Evolutionary conservation across 2,888 invertebrate species (phyloP).

Genomic region (Pemphredon lugubris): DNA sequence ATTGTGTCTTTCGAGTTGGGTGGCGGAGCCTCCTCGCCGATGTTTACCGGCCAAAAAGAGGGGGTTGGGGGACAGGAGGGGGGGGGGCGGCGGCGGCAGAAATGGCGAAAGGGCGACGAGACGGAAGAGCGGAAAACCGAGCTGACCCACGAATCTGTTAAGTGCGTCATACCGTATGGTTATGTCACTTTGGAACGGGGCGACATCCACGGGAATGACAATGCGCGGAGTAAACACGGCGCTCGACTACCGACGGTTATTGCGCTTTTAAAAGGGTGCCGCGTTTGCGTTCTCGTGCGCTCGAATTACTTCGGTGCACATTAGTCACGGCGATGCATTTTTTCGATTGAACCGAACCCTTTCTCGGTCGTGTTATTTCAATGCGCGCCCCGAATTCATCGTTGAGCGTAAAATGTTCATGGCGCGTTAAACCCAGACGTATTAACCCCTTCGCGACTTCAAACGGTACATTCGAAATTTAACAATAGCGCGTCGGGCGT

Average conservation of each 20-base stretch:
- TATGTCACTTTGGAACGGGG: slow-evolving; percentile 20
- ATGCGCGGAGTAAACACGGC: slow-evolving; percentile 42
- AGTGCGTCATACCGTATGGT: slow-evolving; percentile 42
- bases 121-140: slow-evolving; percentile 35
- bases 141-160: slow-evolving; percentile 39
- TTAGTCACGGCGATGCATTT: background rate
- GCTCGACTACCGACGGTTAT: slow-evolving; percentile 28
- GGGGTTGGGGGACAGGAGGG: slow-evolving; percentile 22
- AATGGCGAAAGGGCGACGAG: slow-evolving; percentile 29
- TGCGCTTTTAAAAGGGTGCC: slow-evolving; percentile 42
- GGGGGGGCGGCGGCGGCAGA: background rate
- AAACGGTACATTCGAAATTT: too few relatives aligned
- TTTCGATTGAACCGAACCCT: slow-evolving; percentile 10
- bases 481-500: too few relatives aligned
- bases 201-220: slow-evolving; percentile 38
- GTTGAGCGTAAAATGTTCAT: background rate
- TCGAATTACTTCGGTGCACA: slow-evolving; percentile 7
- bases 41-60: background rate
- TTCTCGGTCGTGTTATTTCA: background rate
- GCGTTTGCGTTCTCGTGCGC: slow-evolving; percentile 24
- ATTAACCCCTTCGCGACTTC: too few relatives aligned
- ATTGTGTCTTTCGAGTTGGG: slow-evolving; percentile 37
- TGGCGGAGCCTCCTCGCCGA: background rate
- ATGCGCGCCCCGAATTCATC: background rate
- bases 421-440: background rate